Evolutionary conservation across 2,888 invertebrate species (phyloP).

Genomic region (Heteromyza rotundicornis): DNA sequence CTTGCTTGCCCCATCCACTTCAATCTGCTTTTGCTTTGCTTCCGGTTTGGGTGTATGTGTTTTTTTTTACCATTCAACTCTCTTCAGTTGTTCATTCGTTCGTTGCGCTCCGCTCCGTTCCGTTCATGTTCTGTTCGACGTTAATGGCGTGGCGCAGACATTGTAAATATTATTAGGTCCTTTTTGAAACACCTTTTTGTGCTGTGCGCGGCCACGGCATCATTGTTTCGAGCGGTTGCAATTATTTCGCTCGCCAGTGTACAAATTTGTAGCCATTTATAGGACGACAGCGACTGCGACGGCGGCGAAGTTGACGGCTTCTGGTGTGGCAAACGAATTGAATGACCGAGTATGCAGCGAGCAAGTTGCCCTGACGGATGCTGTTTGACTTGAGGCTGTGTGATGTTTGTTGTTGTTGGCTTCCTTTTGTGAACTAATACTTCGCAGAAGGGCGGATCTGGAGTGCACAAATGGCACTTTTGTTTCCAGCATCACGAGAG

Average conservation of each 20-base stretch:
- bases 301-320: slow-evolving; percentile 17
- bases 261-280: slow-evolving; percentile 31
- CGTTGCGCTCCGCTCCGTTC: neutral
- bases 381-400: slow-evolving; percentile 46
- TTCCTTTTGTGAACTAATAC: neutral
- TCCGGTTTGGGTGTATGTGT: slow-evolving; percentile 10
- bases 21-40: slow-evolving; percentile 12
- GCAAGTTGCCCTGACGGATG: slow-evolving; percentile 37
- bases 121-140: slow-evolving; percentile 1
- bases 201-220: slow-evolving; percentile 11
- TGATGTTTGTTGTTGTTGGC: no score
- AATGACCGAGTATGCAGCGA: slow-evolving; percentile 27
- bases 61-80: neutral
- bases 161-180: slow-evolving; percentile 48
- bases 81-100: slow-evolving; percentile 7
- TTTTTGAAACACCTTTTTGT: neutral
- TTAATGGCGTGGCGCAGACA: slow-evolving; percentile 30
- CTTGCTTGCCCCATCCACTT: neutral
- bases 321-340: slow-evolving; percentile 11
- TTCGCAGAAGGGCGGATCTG: slow-evolving; percentile 35
- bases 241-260: slow-evolving; percentile 35
- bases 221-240: slow-evolving; percentile 38
- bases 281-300: neutral
- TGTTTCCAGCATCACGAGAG: slow-evolving; percentile 37
- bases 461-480: slow-evolving; percentile 46